phyloP scores from a whole-genome alignment of 2,797 vertebrate genomes.

The Sternarchorhynchus goeldii region DNA sequence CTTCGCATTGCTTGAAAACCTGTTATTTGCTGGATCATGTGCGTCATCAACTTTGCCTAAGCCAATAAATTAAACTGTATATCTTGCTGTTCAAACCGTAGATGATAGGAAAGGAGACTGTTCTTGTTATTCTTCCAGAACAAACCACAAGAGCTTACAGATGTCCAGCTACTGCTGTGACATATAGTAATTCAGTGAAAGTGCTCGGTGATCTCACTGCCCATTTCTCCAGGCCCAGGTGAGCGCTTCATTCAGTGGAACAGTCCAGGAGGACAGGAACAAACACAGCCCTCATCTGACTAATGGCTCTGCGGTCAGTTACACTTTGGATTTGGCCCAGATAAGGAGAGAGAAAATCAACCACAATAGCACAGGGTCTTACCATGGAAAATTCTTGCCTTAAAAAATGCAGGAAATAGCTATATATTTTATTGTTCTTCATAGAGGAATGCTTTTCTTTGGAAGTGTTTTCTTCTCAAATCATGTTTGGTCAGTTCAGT shows the following conservation, averaged over 20 bases:
- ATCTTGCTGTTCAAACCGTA: not conserved
- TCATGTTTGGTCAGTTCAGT: conserved; percentile 49
- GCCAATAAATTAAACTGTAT: conserved; percentile 26
- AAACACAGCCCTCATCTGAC: conserved; percentile 50
- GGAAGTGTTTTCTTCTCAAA: conserved; percentile 49
- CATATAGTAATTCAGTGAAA: conserved; percentile 30
- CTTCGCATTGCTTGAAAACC: not conserved
- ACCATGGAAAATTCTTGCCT: conserved; percentile 46
- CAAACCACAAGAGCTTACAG: conserved; percentile 24
- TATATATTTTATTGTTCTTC: conserved; percentile 54
- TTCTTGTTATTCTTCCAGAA: conserved; percentile 25
- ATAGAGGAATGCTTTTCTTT: conserved; percentile 56
- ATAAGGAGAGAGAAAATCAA: conserved; percentile 48
- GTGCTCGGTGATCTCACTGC: conserved; percentile 23
- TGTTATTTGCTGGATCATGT: conserved; percentile 3
- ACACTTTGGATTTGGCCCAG: conserved; percentile 53
- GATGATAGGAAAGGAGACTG: conserved; percentile 14
- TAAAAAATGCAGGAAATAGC: conserved; percentile 42
- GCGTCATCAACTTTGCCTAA: not conserved
- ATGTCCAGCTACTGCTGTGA: conserved; percentile 34
- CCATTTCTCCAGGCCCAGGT: conserved; percentile 49
- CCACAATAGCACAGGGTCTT: conserved; percentile 46
- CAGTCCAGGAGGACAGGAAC: conserved; percentile 46
- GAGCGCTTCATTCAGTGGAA: conserved; percentile 52
- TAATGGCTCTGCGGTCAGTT: conserved; percentile 53